Percentiles rank a stretch among this genome's conserved stretches.
Conservation (phyloP, 2,797 vertebrate species). For the Rhinella marina region DNA sequence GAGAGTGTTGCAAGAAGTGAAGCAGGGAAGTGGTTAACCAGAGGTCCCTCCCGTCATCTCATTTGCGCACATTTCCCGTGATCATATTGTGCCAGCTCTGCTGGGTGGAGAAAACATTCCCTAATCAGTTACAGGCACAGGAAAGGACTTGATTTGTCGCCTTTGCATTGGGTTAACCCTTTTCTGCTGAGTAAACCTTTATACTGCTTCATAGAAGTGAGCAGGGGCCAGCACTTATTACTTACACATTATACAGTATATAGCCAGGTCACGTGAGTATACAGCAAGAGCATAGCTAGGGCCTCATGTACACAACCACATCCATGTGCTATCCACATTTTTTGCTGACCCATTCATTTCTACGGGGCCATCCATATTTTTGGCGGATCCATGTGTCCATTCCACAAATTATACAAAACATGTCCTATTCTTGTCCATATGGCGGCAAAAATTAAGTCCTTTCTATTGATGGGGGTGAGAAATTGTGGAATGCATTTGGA, state of each 20-base stretch:
- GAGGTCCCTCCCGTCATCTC: slow-evolving; percentile 53
- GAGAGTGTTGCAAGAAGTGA: slow-evolving; percentile 23
- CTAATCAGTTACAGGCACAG: slow-evolving; percentile 62
- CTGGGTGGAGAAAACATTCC: slow-evolving; percentile 48
- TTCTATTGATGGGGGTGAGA: too few relatives aligned
- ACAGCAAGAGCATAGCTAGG: background rate
- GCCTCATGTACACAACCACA: too few relatives aligned
- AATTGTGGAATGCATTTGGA: too few relatives aligned
- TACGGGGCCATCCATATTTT: too few relatives aligned
- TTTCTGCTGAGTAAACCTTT: background rate
- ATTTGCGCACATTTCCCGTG: slow-evolving; percentile 58
- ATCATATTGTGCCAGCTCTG: slow-evolving; percentile 56
- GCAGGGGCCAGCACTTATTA: background rate
- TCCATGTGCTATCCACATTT: too few relatives aligned
- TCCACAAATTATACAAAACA: too few relatives aligned
- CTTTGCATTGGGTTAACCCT: slow-evolving; percentile 51
- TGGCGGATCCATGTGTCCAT: too few relatives aligned
- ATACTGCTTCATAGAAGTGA: background rate
- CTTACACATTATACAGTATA: background rate
- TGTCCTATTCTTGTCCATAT: too few relatives aligned
- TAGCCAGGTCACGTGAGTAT: background rate
- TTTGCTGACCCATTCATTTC: too few relatives aligned
- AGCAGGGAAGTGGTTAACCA: slow-evolving; percentile 60
- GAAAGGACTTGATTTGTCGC: slow-evolving; percentile 59
- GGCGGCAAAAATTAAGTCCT: too few relatives aligned